A percentile compares a stretch with the other conserved stretches of the same genome.
These are phyloP conservation scores for Jordanella pulchra DNA, from an alignment of 2,797 vertebrate species.

Conservation along the genomic window DNA sequence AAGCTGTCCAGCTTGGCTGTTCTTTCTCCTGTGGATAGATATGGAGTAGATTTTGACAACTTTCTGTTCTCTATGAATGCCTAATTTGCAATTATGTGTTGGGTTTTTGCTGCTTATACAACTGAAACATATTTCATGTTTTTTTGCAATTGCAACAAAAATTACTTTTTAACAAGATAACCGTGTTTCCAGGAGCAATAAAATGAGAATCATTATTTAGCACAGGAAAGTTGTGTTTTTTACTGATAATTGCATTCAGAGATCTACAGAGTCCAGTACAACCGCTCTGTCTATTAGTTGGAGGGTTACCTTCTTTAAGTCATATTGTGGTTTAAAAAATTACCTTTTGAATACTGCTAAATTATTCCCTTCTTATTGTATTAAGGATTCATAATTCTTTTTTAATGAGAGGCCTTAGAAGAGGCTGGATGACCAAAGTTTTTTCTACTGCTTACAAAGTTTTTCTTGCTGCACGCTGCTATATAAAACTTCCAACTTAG, in stretches of 20 bases:
- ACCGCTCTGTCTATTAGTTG: slow-evolving; percentile 50
- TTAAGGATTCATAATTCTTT: not conserved
- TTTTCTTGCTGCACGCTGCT: not conserved
- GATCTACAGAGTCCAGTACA: slow-evolving; percentile 60
- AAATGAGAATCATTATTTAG: slow-evolving; percentile 45
- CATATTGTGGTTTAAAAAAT: not conserved
- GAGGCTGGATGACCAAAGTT: not conserved
- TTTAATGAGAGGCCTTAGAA: not conserved
- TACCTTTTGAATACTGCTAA: not conserved
- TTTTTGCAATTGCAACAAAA: slow-evolving; percentile 20
- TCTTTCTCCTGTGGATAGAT: slow-evolving; percentile 33
- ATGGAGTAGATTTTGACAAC: slow-evolving; percentile 11
- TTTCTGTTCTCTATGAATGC: slow-evolving; percentile 5
- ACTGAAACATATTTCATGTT: slow-evolving; percentile 26
- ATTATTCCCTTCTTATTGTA: not conserved
- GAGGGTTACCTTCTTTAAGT: not conserved
- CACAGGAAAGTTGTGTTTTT: slow-evolving; percentile 42
- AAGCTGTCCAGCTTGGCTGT: slow-evolving; percentile 43
- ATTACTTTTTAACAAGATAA: slow-evolving; percentile 56
- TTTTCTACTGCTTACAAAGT: not conserved
- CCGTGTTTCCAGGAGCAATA: slow-evolving; percentile 56
- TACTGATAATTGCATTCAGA: slow-evolving; percentile 45
- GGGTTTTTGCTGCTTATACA: slow-evolving; percentile 10
- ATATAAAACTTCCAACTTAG: too few relatives aligned
- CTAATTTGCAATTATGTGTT: slow-evolving; percentile 18